Evolutionary conservation across 1,140 invertebrate species (phyloP), one percentile per base, ranked within the genome.

Genomic region (Proctacanthus coquilletti): DNA sequence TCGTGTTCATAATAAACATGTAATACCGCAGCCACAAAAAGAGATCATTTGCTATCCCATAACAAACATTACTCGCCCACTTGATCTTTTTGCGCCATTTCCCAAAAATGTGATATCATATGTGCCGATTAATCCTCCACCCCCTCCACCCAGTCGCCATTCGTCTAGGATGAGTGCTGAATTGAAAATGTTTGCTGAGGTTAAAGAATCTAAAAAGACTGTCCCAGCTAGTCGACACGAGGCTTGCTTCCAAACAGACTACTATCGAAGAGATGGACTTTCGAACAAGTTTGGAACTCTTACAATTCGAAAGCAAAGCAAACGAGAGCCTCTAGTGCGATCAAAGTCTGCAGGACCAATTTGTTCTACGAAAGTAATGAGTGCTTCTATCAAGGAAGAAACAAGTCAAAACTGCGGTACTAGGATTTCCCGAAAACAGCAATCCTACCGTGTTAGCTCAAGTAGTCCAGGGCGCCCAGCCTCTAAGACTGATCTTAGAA

Each of bases 131-230:
- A 45, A 42, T 45, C 41, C 53, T 15, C 36, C 45, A 9, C 52
- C 56, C 2, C 39, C 41, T 15, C 52, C 48, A 23, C 49, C 54
- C 4, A 56, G 56, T 36, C 54, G 83, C 43, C 69, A 70, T 48
- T 85, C 82, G 0, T 84, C 80, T 1, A 72, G 72, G 47, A 72
- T 75, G 38, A 83, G 73, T 56, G 70, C 70, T n/a, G n/a, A n/a
- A 5, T 52, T 83, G 2, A 68, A 70, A 52, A 52, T 80, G 13
- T 72, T 75, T n/a, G 70, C 72, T 10, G 18, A 40, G n/a, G n/a
- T n/a, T n/a, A n/a, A n/a, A n/a, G n/a, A n/a, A n/a, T n/a, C n/a
- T n/a, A n/a, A n/a, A n/a, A n/a, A n/a, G n/a, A n/a, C n/a, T n/a
- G n/a, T 13, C 20, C 14, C 8, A 34, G 31, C 20, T 15, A 34